Percentiles rank a stretch among this genome's conserved stretches.
Conservation (phyloP, 1,140 invertebrate species). For the Pachyrhynchus sulphureomaculatus region DNA sequence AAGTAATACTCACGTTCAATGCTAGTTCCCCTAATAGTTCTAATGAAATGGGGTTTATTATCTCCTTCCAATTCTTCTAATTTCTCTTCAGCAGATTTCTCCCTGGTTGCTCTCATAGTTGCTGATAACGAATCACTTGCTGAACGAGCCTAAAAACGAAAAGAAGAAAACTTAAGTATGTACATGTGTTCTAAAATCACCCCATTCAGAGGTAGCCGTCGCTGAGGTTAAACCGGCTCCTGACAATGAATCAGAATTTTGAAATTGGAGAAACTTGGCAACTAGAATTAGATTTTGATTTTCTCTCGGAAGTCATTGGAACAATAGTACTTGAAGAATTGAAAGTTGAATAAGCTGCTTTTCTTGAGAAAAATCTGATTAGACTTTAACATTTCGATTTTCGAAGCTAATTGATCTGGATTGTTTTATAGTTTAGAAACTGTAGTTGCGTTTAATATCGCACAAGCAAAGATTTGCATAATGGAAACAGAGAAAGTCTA, state of each 20-base stretch:
- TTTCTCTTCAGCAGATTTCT: constrained; percentile 37
- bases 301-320: too few relatives aligned
- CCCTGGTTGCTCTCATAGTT: constrained; percentile 28
- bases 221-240: neutral
- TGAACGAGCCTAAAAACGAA: constrained; percentile 20
- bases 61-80: constrained; percentile 46
- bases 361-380: too few relatives aligned
- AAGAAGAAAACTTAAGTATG: constrained; percentile 20
- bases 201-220: constrained; percentile 10
- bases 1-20: constrained; percentile 70
- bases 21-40: constrained; percentile 71
- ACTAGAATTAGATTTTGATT: too few relatives aligned
- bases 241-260: constrained; percentile 10
- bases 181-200: constrained; percentile 19
- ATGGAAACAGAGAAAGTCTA: neutral
- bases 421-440: too few relatives aligned
- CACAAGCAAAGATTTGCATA: neutral
- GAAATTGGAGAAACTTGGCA: too few relatives aligned
- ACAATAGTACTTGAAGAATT: too few relatives aligned
- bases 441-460: too few relatives aligned
- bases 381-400: too few relatives aligned
- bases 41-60: constrained; percentile 67
- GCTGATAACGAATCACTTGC: constrained; percentile 25
- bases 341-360: too few relatives aligned
- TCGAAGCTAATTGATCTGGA: too few relatives aligned